Evolutionary conservation across 2,888 invertebrate genomes (phyloP), one percentile per base, ranked within the genome.

Genomic region (Xestia ashworthii): DNA sequence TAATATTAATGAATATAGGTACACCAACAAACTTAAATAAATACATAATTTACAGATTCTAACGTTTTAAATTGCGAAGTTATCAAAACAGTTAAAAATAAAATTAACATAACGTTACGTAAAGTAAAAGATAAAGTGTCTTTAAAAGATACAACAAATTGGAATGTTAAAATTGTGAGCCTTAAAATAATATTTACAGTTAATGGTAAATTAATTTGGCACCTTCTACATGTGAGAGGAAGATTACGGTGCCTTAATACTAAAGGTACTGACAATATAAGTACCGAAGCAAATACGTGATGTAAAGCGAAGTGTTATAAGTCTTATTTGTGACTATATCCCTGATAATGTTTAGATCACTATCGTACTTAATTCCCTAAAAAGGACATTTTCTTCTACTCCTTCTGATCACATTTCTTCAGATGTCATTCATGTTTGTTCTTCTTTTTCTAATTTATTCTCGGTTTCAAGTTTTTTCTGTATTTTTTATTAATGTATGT

Each of bases 141-240:
- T 82, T 78, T 76, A 41, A 77, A 81, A 79, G 66, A 78, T 71
- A 71, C 78, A 83, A 78, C 65, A 77, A 81, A 86, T 80, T 87
- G 90, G 91, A 91, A 91, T 90, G 90, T 89, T 75, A 81, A 77
- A 81, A 76, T 72, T 71, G 73, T 86, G 76, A 82, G 64, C 78
- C 87, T 82, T 88, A 87, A 86, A 87, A 79, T 77, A 87, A 88
- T 91, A 91, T 90, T 89, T 91, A 90, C 90, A 91, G 86, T 60
- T 32, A 60, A 82, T 80, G 46, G 87, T 82, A 78, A 85, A 79
- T 83, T 83, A 83, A 74, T 90, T 91, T 90, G 91, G 90, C 91
- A 91, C 90, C 89, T 81, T 80, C 82, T 81, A 88, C 78, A 58
- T 80, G 70, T 83, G 76, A 85, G 82, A 87, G 84, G 83, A 80